Evolutionary conservation across 2,113 vertebrate species (phyloP).

Genomic region (Coreoperca whiteheadi): DNA sequence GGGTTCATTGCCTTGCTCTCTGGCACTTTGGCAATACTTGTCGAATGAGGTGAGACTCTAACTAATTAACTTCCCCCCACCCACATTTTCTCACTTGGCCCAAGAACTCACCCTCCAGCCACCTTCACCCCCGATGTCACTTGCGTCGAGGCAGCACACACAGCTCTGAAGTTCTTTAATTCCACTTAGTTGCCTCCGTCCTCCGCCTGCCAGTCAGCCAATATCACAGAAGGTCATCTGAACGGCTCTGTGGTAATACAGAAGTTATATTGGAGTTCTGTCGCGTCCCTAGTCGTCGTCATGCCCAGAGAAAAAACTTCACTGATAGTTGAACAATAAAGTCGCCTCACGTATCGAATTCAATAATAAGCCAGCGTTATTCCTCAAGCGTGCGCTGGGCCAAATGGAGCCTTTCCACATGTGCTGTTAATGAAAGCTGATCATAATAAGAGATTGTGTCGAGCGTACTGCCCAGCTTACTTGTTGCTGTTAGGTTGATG

Average conservation of each 20-base stretch:
- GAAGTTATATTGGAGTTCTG: conserved; percentile 48
- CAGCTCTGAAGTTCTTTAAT: conserved; percentile 28
- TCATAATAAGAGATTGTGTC: conserved; percentile 24
- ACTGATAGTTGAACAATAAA: conserved; percentile 2
- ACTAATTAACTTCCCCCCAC: conserved; percentile 27
- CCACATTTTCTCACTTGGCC: conserved; percentile 9
- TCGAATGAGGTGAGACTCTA: not conserved
- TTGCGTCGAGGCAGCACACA: not conserved
- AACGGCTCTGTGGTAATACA: conserved; percentile 50
- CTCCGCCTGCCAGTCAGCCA: conserved; percentile 38
- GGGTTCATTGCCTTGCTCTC: not conserved
- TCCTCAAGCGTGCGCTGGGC: not conserved
- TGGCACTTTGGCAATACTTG: not conserved
- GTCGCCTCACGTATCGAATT: conserved; percentile 1
- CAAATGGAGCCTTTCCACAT: conserved; percentile 25
- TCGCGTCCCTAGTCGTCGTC: conserved; percentile 22
- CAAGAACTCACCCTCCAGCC: not conserved
- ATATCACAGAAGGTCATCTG: conserved; percentile 61
- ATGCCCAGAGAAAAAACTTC: conserved; percentile 24
- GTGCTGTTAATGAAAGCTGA: conserved; percentile 41
- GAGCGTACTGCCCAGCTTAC: not conserved
- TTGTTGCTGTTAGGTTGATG: conserved; percentile 21
- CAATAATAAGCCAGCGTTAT: conserved; percentile 5
- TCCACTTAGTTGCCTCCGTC: conserved; percentile 9
- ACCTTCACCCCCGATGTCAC: conserved; percentile 1